These are phyloP conservation scores for Latheticus oryzae DNA, from an alignment of 2,888 invertebrate genomes.

Conservation along the genomic window DNA sequence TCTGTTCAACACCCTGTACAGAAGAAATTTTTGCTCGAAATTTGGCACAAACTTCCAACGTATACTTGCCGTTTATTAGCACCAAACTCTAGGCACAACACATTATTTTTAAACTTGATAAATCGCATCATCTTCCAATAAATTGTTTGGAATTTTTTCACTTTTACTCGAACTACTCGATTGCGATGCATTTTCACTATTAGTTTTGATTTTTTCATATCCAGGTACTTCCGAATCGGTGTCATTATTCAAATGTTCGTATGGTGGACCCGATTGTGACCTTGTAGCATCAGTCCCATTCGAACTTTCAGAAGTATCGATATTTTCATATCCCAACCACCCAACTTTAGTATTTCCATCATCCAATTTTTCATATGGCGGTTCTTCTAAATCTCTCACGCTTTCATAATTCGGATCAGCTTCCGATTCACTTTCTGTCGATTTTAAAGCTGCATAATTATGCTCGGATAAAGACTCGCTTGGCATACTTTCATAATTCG, in stretches of 20 bases:
- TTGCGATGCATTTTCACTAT: conserved; percentile 38
- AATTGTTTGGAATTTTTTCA: conserved; percentile 39
- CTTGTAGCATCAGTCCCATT: conserved; percentile 46
- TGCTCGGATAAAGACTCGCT: conserved; percentile 66
- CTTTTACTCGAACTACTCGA: conserved; percentile 34
- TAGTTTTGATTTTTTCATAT: conserved; percentile 53
- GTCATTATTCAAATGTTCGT: conserved; percentile 52
- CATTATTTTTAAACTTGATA: conserved; percentile 54
- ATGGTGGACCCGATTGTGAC: conserved; percentile 49
- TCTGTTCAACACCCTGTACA: too few relatives aligned
- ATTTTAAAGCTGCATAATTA: conserved; percentile 70
- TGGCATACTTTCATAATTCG: conserved; percentile 83
- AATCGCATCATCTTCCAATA: conserved; percentile 56
- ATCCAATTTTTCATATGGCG: conserved; percentile 76
- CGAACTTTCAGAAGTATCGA: conserved; percentile 53
- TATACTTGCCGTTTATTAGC: conserved; percentile 26
- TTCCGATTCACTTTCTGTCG: conserved; percentile 78
- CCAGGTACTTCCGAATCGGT: conserved; percentile 54
- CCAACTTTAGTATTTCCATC: conserved; percentile 56
- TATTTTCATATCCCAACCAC: conserved; percentile 48
- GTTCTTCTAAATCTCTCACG: conserved; percentile 80
- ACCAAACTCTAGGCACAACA: conserved; percentile 43
- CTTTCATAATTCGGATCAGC: conserved; percentile 86
- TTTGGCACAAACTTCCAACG: conserved; percentile 43
- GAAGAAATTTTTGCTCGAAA: too few relatives aligned